phyloP scores from a whole-genome alignment of 2,113 vertebrate species.

The Glaucomys volans region DNA sequence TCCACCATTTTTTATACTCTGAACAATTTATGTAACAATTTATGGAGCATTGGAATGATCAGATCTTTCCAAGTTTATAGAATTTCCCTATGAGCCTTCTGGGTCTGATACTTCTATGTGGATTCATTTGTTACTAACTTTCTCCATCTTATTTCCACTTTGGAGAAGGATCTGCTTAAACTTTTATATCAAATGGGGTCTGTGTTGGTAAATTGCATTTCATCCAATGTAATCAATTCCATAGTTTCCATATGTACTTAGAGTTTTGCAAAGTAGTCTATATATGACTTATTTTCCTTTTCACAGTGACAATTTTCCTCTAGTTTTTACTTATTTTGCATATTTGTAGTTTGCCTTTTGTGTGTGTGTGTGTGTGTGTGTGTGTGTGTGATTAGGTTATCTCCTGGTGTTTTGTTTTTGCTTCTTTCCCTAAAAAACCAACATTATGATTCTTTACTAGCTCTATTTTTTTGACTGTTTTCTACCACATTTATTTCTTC shows the following conservation, averaged over 20 bases:
- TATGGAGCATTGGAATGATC: neutral
- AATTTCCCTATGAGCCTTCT: constrained; percentile 3
- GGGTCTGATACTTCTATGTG: neutral
- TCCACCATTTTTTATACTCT: neutral
- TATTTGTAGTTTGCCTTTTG: neutral
- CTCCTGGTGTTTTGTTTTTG: neutral
- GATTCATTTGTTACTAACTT: constrained; percentile 5
- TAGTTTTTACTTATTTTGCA: neutral
- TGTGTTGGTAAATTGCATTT: neutral
- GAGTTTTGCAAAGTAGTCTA: neutral
- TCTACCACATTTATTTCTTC: constrained; percentile 1
- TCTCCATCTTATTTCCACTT: neutral
- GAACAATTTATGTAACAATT: neutral
- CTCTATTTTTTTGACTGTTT: constrained; percentile 14
- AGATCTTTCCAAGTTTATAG: neutral
- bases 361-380: neutral
- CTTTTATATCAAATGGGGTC: neutral
- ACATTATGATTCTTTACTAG: constrained; percentile 3
- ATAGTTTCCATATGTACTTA: neutral
- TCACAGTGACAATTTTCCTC: neutral
- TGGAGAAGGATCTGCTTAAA: neutral
- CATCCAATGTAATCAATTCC: neutral
- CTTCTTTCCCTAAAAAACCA: neutral
- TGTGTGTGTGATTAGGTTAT: neutral
- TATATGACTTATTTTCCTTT: neutral